Evolutionary conservation across 2,113 vertebrate species (phyloP).

Genomic region (Laticauda laticaudata): DNA sequence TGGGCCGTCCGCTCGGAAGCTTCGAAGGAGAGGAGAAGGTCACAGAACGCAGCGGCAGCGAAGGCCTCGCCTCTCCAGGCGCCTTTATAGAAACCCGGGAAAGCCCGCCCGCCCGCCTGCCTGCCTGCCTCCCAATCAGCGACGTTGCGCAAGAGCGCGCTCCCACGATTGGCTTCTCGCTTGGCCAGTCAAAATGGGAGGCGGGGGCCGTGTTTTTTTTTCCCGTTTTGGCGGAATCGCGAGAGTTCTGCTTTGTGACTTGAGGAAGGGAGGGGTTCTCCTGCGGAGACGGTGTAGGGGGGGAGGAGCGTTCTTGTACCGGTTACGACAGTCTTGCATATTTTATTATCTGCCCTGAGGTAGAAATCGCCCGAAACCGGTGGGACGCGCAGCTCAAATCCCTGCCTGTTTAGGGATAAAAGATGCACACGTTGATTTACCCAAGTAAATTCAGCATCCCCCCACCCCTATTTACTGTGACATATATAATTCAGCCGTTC

Average conservation of each 20-base stretch:
- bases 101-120: background rate
- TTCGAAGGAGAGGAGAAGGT: constrained; percentile 41
- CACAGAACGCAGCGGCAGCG: background rate
- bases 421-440: background rate
- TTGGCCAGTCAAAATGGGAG: background rate
- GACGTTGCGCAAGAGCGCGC: background rate
- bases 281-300: no score
- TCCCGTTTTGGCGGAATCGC: background rate
- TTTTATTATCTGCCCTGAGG: background rate
- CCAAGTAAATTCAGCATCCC: background rate
- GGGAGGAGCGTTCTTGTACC: background rate
- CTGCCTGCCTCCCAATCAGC: no score
- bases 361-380: background rate
- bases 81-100: constrained; percentile 34
- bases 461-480: background rate
- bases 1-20: background rate
- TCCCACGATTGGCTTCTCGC: background rate
- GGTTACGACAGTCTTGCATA: background rate
- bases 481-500: background rate
- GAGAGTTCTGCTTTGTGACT: background rate
- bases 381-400: background rate
- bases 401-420: background rate
- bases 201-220: background rate
- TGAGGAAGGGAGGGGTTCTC: background rate
- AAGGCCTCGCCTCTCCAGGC: fast-evolving